phyloP scores from a whole-genome alignment of 2,113 vertebrate genomes.

The Tachysurus fulvidraco region DNA sequence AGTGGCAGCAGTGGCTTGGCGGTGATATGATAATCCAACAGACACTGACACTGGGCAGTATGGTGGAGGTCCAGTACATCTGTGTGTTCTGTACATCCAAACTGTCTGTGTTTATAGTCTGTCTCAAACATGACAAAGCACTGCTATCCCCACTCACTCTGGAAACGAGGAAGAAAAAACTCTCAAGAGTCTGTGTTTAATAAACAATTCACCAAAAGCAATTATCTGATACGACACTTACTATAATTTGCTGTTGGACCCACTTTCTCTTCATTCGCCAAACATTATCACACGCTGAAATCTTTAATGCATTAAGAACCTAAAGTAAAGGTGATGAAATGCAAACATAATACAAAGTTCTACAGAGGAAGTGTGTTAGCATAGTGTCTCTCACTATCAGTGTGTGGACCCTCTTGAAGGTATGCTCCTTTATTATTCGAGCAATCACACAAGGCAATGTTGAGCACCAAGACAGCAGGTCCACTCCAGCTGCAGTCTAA shows the following conservation, averaged over 20 bases:
- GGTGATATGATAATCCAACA: slow-evolving; percentile 48
- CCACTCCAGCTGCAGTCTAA: slow-evolving; percentile 58
- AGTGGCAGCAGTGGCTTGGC: slow-evolving; percentile 53
- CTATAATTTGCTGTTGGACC: slow-evolving; percentile 58
- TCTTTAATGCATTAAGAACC: slow-evolving; percentile 64
- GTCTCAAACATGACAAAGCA: slow-evolving; percentile 32
- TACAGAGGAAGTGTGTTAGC: slow-evolving; percentile 31
- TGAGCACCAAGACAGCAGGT: slow-evolving; percentile 28
- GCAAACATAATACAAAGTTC: slow-evolving; percentile 51
- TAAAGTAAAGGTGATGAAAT: slow-evolving; percentile 63
- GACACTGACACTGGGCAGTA: slow-evolving; percentile 44
- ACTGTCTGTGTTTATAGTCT: slow-evolving; percentile 58
- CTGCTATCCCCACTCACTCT: slow-evolving; percentile 21
- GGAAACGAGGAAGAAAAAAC: slow-evolving; percentile 20
- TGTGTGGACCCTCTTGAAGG: slow-evolving; percentile 37
- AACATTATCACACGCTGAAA: slow-evolving; percentile 66
- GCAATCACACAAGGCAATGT: not conserved
- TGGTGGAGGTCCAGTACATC: slow-evolving; percentile 45
- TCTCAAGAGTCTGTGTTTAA: slow-evolving; percentile 57
- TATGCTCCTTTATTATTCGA: not conserved
- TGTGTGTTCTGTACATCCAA: slow-evolving; percentile 56
- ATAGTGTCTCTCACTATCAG: slow-evolving; percentile 58
- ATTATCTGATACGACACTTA: slow-evolving; percentile 62
- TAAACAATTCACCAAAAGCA: slow-evolving; percentile 66
- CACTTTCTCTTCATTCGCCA: slow-evolving; percentile 44